phyloP scores from a whole-genome alignment of 1,140 invertebrate genomes.

The Lethrus apterus region DNA sequence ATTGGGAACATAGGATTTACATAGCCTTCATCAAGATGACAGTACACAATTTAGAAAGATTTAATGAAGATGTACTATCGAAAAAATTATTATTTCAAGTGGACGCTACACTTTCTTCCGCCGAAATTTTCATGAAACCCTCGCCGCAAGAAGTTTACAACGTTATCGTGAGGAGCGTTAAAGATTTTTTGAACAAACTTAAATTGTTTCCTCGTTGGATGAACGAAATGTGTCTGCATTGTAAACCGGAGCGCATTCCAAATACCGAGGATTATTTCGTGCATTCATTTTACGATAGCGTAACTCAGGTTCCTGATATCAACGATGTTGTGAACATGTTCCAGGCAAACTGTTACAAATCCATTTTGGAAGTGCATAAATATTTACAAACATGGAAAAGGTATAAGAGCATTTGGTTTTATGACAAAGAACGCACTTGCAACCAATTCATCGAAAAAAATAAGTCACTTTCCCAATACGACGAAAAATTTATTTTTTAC shows the following conservation, averaged over 20 bases:
- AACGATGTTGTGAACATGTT: constrained; percentile 58
- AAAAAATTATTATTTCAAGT: constrained; percentile 67
- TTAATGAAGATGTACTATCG: constrained; percentile 54
- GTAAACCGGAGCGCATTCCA: constrained; percentile 49
- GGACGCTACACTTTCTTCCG: constrained; percentile 60
- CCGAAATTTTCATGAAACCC: constrained; percentile 67
- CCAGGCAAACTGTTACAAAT: constrained; percentile 54
- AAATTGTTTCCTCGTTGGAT: constrained; percentile 77
- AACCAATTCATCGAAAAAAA: constrained; percentile 67
- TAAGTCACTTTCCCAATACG: constrained; percentile 66
- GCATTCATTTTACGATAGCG: constrained; percentile 72
- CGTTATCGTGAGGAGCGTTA: constrained; percentile 56
- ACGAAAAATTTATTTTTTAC: constrained; percentile 79
- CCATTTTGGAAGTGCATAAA: constrained; percentile 9
- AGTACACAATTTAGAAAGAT: constrained; percentile 61
- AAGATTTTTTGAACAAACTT: constrained; percentile 59
- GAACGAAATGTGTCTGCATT: constrained; percentile 69
- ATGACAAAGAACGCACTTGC: constrained; percentile 66
- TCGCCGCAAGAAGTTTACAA: constrained; percentile 67
- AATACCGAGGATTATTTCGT: constrained; percentile 49
- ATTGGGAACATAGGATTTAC: constrained; percentile 65
- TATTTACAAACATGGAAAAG: constrained; percentile 63
- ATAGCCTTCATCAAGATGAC: constrained; percentile 53
- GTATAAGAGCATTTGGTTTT: constrained; percentile 72
- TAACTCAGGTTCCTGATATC: constrained; percentile 58